phyloP scores from a whole-genome alignment of 2,888 invertebrate species.

The Lasioglossum morio region DNA sequence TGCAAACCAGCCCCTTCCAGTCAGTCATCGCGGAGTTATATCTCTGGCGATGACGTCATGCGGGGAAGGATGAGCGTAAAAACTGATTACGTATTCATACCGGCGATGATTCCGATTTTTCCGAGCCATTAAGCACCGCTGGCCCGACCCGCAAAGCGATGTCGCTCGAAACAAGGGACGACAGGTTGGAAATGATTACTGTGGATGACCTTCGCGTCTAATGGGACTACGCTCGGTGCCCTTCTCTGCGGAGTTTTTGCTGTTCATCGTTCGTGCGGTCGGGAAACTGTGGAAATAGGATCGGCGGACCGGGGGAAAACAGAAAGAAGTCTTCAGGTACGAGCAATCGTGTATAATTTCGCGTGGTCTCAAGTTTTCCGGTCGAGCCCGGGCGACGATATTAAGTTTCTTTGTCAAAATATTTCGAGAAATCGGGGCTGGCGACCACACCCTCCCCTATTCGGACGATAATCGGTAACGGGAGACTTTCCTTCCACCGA shows the following conservation, averaged over 20 bases:
- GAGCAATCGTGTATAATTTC: conserved; percentile 44
- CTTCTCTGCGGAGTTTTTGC: background rate
- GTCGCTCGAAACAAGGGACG: conserved; percentile 78
- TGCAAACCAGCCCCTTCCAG: background rate
- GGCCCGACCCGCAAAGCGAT: conserved; percentile 78
- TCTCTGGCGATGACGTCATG: conserved; percentile 75
- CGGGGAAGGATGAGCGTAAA: conserved; percentile 62
- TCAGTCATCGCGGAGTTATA: conserved; percentile 34
- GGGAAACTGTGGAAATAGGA: background rate
- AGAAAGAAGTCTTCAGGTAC: conserved; percentile 16
- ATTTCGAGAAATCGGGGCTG: conserved; percentile 69
- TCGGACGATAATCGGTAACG: conserved; percentile 82
- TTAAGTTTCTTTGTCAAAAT: conserved; percentile 81
- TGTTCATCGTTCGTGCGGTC: background rate
- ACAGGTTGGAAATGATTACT: conserved; percentile 81
- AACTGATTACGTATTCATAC: conserved; percentile 83
- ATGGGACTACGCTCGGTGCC: conserved; percentile 30
- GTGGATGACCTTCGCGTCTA: conserved; percentile 70
- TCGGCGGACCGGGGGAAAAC: background rate
- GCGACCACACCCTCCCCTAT: conserved; percentile 62
- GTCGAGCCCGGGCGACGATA: conserved; percentile 45
- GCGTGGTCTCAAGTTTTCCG: conserved; percentile 17
- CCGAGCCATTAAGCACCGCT: conserved; percentile 82
- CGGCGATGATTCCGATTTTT: conserved; percentile 83
- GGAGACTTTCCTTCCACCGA: conserved; percentile 77